These are phyloP conservation scores for Parazoanthus swiftii DNA, from an alignment of 92 coral and sea anemone species.

Conservation along the genomic window DNA sequence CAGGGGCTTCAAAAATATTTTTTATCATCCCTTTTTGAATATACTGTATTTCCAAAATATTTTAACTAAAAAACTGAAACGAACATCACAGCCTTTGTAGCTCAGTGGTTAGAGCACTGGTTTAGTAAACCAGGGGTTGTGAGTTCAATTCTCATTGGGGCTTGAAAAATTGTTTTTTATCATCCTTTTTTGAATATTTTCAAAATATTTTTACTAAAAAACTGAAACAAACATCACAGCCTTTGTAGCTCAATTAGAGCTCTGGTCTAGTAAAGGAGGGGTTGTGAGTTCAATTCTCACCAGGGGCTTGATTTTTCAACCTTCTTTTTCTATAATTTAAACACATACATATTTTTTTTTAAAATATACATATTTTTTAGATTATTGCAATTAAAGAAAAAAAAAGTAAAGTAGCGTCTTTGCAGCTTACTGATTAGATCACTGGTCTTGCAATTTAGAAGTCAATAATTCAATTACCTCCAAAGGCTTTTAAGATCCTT, in stretches of 20 bases:
- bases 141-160: constrained; percentile 48
- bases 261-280: constrained; percentile 66
- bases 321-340: too few relatives aligned
- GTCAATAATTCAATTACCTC: constrained; percentile 86
- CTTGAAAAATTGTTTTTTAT: too few relatives aligned
- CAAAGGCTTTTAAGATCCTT: not conserved
- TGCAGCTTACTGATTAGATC: constrained; percentile 87
- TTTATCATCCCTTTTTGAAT: too few relatives aligned
- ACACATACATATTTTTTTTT: too few relatives aligned
- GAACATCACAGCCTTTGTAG: constrained; percentile 32
- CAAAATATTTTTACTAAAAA: too few relatives aligned
- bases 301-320: not conserved
- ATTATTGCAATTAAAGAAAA: too few relatives aligned
- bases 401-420: constrained; percentile 14
- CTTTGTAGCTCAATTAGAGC: constrained; percentile 63
- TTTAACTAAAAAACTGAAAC: too few relatives aligned
- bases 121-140: constrained; percentile 62
- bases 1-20: not conserved
- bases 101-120: constrained; percentile 59
- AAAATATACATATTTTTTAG: too few relatives aligned
- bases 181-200: too few relatives aligned
- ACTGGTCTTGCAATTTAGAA: constrained; percentile 97
- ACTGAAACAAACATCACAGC: not conserved
- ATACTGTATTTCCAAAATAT: too few relatives aligned
- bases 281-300: constrained; percentile 63